These are phyloP conservation scores for Anabacerthia variegaticeps DNA, from an alignment of 2,797 vertebrate genomes.

Conservation along the genomic window DNA sequence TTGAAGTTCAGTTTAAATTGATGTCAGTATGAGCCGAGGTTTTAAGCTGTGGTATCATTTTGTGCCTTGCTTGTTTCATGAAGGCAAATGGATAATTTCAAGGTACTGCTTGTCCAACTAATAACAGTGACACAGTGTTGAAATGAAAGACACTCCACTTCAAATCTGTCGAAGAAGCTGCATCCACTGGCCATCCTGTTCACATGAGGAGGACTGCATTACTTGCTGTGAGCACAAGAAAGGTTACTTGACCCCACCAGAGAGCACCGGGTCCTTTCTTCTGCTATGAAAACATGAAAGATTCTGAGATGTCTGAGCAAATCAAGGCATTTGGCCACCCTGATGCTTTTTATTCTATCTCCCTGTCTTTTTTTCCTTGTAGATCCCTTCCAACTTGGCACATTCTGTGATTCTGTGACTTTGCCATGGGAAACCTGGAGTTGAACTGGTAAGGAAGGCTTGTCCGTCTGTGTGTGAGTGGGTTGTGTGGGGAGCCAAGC, in stretches of 20 bases:
- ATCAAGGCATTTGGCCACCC: constrained; percentile 25
- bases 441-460: not conserved
- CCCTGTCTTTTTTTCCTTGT: not conserved
- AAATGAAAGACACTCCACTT: not conserved
- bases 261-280: constrained; percentile 12
- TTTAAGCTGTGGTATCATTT: not conserved
- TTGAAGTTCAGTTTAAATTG: not conserved
- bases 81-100: constrained; percentile 14
- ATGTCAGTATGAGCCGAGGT: not conserved
- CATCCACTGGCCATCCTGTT: not conserved
- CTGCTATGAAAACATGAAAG: constrained; percentile 64
- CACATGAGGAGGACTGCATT: not conserved
- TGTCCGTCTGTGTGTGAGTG: not conserved
- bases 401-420: not conserved
- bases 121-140: not conserved
- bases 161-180: not conserved
- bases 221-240: constrained; percentile 8
- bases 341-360: constrained; percentile 36
- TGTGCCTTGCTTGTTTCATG: not conserved
- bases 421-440: not conserved
- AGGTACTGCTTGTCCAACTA: not conserved
- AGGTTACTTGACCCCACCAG: constrained; percentile 14
- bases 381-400: not conserved
- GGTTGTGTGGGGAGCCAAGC: not conserved
- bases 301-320: constrained; percentile 46